A percentile compares a stretch with the other conserved stretches of the same genome.
phyloP scores from a whole-genome alignment of 2,888 invertebrate genomes.

The Sthenelais limicola region DNA sequence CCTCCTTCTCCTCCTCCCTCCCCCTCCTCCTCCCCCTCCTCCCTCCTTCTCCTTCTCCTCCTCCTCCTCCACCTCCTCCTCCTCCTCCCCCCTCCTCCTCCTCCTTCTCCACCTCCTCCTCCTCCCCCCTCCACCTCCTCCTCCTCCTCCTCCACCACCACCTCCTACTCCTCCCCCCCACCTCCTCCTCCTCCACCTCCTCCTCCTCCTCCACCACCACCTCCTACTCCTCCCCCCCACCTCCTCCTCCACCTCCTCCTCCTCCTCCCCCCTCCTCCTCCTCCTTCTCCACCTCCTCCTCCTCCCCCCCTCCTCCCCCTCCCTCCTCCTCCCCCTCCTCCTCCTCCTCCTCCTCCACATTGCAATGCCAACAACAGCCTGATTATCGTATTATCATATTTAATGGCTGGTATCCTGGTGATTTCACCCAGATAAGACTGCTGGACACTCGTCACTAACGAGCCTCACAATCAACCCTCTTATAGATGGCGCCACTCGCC shows the following conservation, averaged over 20 bases:
- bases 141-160: background rate
- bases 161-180: slow-evolving; percentile 3
- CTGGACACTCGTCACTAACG: no score
- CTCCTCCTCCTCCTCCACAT: slow-evolving; percentile 2
- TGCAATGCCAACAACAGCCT: background rate
- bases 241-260: background rate
- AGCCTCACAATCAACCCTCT: no score
- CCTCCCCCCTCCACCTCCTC: slow-evolving; percentile 6
- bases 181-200: no score
- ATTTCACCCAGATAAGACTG: no score
- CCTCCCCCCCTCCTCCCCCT: background rate
- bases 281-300: background rate
- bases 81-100: slow-evolving; percentile 10
- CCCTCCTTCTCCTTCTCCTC: slow-evolving; percentile 10
- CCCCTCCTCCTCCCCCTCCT: slow-evolving; percentile 10
- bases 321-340: slow-evolving; percentile 1
- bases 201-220: background rate
- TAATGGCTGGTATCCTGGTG: slow-evolving; percentile 19
- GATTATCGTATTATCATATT: slow-evolving; percentile 35
- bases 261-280: background rate
- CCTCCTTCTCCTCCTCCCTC: no score
- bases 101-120: slow-evolving; percentile 5
- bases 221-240: background rate
- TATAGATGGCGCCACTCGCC: no score
- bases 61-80: no score